phyloP scores from a whole-genome alignment of 2,888 invertebrate genomes.

The Pollenia labialis region DNA sequence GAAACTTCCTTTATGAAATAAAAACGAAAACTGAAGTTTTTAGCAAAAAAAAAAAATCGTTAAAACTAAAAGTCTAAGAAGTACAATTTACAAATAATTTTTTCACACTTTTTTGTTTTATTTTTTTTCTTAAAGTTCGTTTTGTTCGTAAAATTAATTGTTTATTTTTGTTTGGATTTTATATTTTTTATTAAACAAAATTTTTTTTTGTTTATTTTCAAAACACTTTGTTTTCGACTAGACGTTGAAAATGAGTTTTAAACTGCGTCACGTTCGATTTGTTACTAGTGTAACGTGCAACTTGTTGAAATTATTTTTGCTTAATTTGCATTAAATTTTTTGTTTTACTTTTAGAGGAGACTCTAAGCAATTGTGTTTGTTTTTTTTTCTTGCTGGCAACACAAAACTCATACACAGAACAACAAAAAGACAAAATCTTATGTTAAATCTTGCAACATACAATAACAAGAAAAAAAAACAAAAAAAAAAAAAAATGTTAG shows the following conservation, averaged over 20 bases:
- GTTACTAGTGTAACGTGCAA: constrained; percentile 74
- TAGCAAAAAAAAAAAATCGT: constrained; percentile 13
- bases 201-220: constrained; percentile 11
- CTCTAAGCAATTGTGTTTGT: background rate
- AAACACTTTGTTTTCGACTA: constrained; percentile 36
- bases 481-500: constrained; percentile 30
- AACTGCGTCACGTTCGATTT: constrained; percentile 76
- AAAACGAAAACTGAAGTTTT: constrained; percentile 1
- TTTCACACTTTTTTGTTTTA: constrained; percentile 38
- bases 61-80: constrained; percentile 9
- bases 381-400: constrained; percentile 18
- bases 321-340: constrained; percentile 68
- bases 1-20: constrained; percentile 16
- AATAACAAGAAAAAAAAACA: constrained; percentile 40
- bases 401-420: background rate
- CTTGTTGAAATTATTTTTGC: constrained; percentile 72
- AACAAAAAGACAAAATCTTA: constrained; percentile 18
- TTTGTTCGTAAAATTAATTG: constrained; percentile 37
- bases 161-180: constrained; percentile 2
- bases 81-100: constrained; percentile 20
- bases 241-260: constrained; percentile 61
- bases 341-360: constrained; percentile 1
- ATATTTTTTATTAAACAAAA: background rate
- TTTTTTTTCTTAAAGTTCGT: constrained; percentile 24
- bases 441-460: constrained; percentile 53